Conservation (phyloP, 2,888 invertebrate genomes). For the Euphydryas editha region DNA sequence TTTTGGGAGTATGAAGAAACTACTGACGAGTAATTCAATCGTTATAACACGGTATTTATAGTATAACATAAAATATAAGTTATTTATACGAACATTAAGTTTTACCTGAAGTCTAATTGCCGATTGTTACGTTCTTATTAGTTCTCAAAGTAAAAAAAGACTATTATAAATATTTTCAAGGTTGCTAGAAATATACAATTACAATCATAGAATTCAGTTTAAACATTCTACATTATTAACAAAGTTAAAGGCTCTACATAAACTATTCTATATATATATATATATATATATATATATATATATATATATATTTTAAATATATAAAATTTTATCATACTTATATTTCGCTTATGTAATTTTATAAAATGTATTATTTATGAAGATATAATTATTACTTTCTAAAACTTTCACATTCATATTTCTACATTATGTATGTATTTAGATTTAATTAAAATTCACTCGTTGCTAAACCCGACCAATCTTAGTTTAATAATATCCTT, state of each 20-base stretch:
- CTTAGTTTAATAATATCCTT: background rate
- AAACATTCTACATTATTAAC: background rate
- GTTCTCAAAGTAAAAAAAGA: background rate
- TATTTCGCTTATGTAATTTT: conserved; percentile 5
- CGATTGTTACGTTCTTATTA: background rate
- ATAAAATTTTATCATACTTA: background rate
- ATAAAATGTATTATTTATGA: background rate
- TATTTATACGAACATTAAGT: too few relatives aligned
- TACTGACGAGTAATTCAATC: too few relatives aligned
- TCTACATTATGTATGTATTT: conserved; percentile 11
- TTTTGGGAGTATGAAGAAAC: too few relatives aligned
- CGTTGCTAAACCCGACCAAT: conserved; percentile 18
- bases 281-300: background rate
- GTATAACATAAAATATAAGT: too few relatives aligned
- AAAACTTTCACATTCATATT: conserved; percentile 11
- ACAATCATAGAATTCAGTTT: background rate
- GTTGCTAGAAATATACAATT: background rate
- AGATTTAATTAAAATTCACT: conserved; percentile 14
- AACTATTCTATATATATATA: background rate
- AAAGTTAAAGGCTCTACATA: background rate
- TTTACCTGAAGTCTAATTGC: background rate
- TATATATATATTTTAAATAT: background rate
- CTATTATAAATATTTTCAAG: background rate
- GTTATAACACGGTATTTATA: too few relatives aligned
- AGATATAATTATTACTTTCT: conserved; percentile 7